Conservation (phyloP, 2,797 vertebrate genomes). For the Sandelia bainsii region DNA sequence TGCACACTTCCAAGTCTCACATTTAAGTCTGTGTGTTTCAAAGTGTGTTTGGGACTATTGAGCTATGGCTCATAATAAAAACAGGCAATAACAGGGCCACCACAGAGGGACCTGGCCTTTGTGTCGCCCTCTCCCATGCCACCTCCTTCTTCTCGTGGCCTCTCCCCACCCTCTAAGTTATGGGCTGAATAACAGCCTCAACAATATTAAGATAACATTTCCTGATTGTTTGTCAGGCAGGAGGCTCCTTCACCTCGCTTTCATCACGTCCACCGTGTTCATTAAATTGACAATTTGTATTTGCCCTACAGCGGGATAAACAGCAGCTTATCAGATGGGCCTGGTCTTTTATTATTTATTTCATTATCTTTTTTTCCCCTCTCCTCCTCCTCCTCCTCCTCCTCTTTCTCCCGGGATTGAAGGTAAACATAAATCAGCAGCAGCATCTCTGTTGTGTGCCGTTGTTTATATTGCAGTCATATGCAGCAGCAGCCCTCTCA, state of each 20-base stretch:
- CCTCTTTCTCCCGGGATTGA: slow-evolving; percentile 76
- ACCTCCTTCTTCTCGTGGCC: slow-evolving; percentile 63
- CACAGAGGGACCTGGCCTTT: slow-evolving; percentile 89
- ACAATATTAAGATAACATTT: slow-evolving; percentile 93
- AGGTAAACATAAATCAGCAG: slow-evolving; percentile 84
- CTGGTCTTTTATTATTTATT: slow-evolving; percentile 84
- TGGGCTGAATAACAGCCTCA: slow-evolving; percentile 91
- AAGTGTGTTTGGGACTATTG: slow-evolving; percentile 79
- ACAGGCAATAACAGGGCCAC: slow-evolving; percentile 93
- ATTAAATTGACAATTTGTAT: slow-evolving; percentile 89
- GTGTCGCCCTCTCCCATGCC: slow-evolving; percentile 54
- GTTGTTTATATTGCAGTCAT: slow-evolving; percentile 80
- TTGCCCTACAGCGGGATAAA: slow-evolving; percentile 86
- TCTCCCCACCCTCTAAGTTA: slow-evolving; percentile 87
- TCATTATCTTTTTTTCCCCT: slow-evolving; percentile 73
- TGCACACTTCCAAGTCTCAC: slow-evolving; percentile 24
- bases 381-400: slow-evolving; percentile 34
- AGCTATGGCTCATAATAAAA: slow-evolving; percentile 94
- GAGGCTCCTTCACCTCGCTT: slow-evolving; percentile 83
- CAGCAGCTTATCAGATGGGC: slow-evolving; percentile 84
- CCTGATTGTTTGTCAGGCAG: slow-evolving; percentile 88
- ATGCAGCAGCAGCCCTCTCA: slow-evolving; percentile 72
- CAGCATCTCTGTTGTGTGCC: slow-evolving; percentile 76
- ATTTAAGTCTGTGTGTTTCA: slow-evolving; percentile 53
- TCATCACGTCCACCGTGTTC: slow-evolving; percentile 86